These are phyloP conservation scores for Pinctada fucata DNA, from an alignment of 2,888 invertebrate species.

Conservation along the genomic window DNA sequence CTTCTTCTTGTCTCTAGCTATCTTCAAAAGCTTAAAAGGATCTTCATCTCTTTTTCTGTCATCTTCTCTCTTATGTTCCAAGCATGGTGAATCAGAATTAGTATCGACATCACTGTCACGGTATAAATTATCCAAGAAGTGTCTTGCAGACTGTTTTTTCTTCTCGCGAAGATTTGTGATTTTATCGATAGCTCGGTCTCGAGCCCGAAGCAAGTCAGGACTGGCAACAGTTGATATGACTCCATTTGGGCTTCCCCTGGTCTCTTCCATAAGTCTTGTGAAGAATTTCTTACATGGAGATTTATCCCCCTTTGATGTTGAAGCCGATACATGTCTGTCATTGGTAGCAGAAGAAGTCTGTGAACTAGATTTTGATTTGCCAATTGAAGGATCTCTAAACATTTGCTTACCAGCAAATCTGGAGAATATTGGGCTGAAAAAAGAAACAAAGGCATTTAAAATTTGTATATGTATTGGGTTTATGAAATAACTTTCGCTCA, in stretches of 20 bases:
- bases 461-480: no score
- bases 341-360: background rate
- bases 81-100: background rate
- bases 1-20: background rate
- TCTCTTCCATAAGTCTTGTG: background rate
- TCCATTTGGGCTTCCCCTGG: background rate
- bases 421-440: background rate
- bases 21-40: background rate
- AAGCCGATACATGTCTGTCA: background rate
- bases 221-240: background rate
- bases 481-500: no score
- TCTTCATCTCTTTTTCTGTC: background rate
- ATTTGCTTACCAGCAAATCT: background rate
- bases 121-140: background rate
- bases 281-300: background rate
- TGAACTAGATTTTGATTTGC: background rate
- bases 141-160: background rate
- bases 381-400: background rate
- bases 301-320: background rate
- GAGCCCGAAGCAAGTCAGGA: background rate
- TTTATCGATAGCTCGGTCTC: background rate
- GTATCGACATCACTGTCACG: background rate
- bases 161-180: background rate
- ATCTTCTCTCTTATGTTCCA: background rate
- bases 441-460: background rate